A percentile compares a stretch with the other conserved stretches of the same genome.
These are phyloP conservation scores for Maconellicoccus hirsutus DNA, from an alignment of 1,140 invertebrate species.

Conservation along the genomic window DNA sequence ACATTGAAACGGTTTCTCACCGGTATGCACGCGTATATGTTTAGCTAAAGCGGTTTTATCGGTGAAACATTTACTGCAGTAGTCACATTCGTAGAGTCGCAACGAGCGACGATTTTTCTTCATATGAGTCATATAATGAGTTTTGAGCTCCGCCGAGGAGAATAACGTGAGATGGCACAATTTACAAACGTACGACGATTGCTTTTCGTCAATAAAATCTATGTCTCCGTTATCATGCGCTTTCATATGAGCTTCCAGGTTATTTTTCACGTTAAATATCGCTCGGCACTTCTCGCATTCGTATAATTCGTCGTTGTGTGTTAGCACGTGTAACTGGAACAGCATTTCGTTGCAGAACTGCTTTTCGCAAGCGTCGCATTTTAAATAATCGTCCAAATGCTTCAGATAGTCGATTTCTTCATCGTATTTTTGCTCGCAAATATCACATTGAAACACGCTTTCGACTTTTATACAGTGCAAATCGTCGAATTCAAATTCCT, in stretches of 20 bases:
- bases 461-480: neutral
- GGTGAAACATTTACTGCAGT: slow-evolving; percentile 23
- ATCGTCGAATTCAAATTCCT: neutral
- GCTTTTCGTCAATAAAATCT: neutral
- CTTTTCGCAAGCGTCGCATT: neutral
- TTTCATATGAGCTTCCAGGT: neutral
- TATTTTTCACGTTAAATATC: neutral
- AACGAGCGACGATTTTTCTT: slow-evolving; percentile 8
- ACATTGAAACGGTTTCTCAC: slow-evolving; percentile 69
- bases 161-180: neutral
- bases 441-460: neutral
- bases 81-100: slow-evolving; percentile 21
- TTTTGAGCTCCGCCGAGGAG: neutral
- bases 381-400: neutral
- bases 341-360: neutral
- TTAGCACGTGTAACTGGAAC: neutral
- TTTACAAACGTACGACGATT: neutral
- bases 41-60: slow-evolving; percentile 14
- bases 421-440: slow-evolving; percentile 10
- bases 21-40: slow-evolving; percentile 22
- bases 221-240: neutral
- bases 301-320: neutral
- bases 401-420: neutral
- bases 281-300: neutral
- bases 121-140: neutral